phyloP scores from a whole-genome alignment of 2,888 invertebrate species.

The Eremobia ochroleuca region DNA sequence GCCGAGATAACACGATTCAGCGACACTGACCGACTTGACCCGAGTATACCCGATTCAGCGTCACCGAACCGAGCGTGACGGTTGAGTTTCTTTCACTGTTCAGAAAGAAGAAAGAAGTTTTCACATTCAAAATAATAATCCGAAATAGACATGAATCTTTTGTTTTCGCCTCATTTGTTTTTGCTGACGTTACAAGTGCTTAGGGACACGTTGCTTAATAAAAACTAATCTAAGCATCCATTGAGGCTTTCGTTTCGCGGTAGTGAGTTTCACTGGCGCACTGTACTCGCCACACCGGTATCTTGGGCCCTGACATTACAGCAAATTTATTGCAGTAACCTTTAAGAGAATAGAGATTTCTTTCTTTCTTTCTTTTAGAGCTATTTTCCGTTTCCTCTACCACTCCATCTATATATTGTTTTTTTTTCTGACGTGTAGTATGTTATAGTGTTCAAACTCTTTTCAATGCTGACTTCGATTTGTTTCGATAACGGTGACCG shows the following conservation, averaged over 20 bases:
- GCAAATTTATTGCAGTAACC: conserved; percentile 13
- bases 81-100: not conserved
- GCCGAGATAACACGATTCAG: not conserved
- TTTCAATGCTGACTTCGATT: not conserved
- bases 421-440: not conserved
- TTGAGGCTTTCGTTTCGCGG: conserved; percentile 80
- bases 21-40: not conserved
- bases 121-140: not conserved
- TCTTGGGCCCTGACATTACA: conserved; percentile 74
- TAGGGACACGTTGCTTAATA: conserved; percentile 66
- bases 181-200: conserved; percentile 63
- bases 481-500: not conserved
- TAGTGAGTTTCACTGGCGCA: conserved; percentile 80
- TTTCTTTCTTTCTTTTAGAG: not conserved
- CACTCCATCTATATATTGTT: not conserved
- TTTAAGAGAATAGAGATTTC: not conserved
- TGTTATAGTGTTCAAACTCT: not conserved
- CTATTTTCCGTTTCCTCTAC: not conserved
- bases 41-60: not conserved
- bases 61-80: not conserved
- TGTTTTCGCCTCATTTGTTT: not conserved
- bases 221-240: conserved; percentile 76
- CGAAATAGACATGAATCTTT: not conserved
- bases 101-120: not conserved
- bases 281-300: conserved; percentile 75